Conservation (phyloP, 2,888 invertebrate species). For the Odontocolon sp. region DNA sequence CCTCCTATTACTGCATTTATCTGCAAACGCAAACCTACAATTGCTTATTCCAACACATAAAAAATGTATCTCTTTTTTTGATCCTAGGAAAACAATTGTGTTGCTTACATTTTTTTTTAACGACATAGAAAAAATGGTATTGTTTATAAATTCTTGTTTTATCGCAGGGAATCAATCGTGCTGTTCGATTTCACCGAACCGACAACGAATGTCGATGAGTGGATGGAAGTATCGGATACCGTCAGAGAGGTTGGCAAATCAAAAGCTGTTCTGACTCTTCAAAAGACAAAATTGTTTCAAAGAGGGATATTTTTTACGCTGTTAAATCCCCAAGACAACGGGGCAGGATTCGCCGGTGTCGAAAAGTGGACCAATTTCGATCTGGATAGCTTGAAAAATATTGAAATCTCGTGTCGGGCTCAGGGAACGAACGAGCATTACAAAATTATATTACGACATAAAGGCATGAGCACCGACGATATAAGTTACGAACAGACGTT, state of each 20-base stretch:
- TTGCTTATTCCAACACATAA: too few relatives aligned
- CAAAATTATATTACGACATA: conserved; percentile 85
- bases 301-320: conserved; percentile 85
- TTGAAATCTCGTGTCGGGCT: conserved; percentile 83
- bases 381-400: conserved; percentile 81
- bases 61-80: too few relatives aligned
- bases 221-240: conserved; percentile 86
- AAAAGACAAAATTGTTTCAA: conserved; percentile 84
- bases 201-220: conserved; percentile 81
- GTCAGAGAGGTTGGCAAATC: conserved; percentile 86
- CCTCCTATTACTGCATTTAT: too few relatives aligned
- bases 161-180: conserved; percentile 62
- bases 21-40: too few relatives aligned
- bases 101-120: too few relatives aligned
- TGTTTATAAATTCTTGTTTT: conserved; percentile 9
- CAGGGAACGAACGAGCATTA: conserved; percentile 84
- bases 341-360: conserved; percentile 86
- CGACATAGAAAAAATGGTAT: too few relatives aligned
- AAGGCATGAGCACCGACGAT: conserved; percentile 83
- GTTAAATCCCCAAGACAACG: conserved; percentile 86
- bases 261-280: conserved; percentile 84
- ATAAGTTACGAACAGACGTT: conserved; percentile 84
- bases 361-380: conserved; percentile 82
- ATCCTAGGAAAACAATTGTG: too few relatives aligned
- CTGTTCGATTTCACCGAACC: conserved; percentile 85